Evolutionary conservation across 2,888 invertebrate genomes (phyloP).

Genomic region (Perizoma affinitatum): DNA sequence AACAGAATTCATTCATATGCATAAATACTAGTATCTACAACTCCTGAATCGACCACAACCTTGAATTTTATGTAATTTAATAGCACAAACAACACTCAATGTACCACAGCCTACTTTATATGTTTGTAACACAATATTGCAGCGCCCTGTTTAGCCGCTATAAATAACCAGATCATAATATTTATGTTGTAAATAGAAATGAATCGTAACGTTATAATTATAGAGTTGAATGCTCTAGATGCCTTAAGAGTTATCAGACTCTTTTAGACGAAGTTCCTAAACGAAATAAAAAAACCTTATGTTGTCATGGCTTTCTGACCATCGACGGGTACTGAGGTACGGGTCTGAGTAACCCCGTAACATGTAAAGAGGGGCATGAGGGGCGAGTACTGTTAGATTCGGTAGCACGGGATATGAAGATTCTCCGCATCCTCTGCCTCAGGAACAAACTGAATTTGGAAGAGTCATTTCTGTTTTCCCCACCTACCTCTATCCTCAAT

Average conservation of each 20-base stretch:
- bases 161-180: conserved; percentile 24
- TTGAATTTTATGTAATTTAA: conserved; percentile 14
- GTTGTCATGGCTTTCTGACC: no score
- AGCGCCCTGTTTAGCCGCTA: conserved; percentile 19
- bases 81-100: conserved; percentile 22
- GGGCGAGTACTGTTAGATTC: no score
- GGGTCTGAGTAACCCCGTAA: no score
- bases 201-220: conserved; percentile 10
- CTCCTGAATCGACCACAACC: not conserved
- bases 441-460: no score
- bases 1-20: no score
- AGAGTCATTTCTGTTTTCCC: no score
- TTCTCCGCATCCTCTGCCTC: no score
- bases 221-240: conserved; percentile 20
- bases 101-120: not conserved
- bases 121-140: conserved; percentile 23
- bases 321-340: no score
- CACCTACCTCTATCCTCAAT: no score
- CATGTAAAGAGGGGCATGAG: not conserved
- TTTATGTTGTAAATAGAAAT: conserved; percentile 21
- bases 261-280: not conserved
- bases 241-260: not conserved
- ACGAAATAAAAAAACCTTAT: not conserved
- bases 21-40: no score
- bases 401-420: no score